phyloP scores from a whole-genome alignment of 1,140 invertebrate genomes.

The Paralvinella palmiformis region DNA sequence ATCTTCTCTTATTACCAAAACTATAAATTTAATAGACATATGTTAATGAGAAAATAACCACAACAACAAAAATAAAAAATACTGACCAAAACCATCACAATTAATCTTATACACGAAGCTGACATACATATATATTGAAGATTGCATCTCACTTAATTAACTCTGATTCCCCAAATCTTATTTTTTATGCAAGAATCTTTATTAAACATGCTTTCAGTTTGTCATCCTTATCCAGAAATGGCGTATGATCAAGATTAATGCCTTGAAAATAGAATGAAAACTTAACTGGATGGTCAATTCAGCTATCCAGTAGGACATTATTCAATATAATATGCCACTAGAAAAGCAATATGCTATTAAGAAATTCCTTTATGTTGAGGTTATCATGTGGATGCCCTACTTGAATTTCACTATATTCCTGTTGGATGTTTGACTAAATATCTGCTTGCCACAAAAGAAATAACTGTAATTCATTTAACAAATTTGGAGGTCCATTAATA shows the following conservation, averaged over 20 bases:
- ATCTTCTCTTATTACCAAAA: conserved; percentile 65
- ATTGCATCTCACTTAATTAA: not conserved
- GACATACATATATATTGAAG: not conserved
- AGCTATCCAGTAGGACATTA: too few species aligned
- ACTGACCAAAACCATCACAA: conserved; percentile 2
- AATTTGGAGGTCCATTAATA: not conserved
- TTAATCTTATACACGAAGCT: not conserved
- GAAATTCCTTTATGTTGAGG: too few species aligned
- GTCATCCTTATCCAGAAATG: too few species aligned
- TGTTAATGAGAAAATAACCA: not conserved
- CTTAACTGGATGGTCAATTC: too few species aligned
- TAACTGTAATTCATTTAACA: not conserved
- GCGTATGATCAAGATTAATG: too few species aligned
- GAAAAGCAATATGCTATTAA: too few species aligned
- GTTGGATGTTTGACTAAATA: not conserved
- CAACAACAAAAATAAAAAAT: conserved; percentile 1
- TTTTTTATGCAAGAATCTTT: not conserved
- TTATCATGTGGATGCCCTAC: too few species aligned
- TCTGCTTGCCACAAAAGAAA: not conserved
- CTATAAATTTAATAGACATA: conserved; percentile 43
- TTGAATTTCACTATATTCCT: too few species aligned
- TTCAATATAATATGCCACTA: too few species aligned
- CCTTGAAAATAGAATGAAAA: too few species aligned
- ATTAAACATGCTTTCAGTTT: too few species aligned
- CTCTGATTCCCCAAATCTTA: not conserved